Evolutionary conservation across 2,797 vertebrate genomes (phyloP).

Genomic region (Malacoraja senta): DNA sequence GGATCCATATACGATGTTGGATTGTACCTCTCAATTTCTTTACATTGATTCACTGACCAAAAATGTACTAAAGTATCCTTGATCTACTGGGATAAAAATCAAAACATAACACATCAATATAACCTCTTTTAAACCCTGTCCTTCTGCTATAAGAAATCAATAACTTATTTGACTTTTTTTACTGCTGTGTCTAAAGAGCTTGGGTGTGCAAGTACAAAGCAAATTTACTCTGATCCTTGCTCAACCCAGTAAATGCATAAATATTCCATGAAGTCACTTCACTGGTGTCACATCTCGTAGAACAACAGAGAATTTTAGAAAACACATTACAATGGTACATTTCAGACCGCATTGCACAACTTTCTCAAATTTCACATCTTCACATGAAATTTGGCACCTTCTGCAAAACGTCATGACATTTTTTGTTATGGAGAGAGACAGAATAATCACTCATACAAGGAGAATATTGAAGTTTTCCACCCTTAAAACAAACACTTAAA

Average conservation of each 20-base stretch:
- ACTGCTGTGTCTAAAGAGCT: background rate
- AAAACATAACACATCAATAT: background rate
- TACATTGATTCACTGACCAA: background rate
- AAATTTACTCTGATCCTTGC: background rate
- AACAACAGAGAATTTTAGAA: background rate
- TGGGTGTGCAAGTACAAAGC: background rate
- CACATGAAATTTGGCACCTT: background rate
- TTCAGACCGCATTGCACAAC: background rate
- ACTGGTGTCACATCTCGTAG: constrained; percentile 18
- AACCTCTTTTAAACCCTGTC: background rate
- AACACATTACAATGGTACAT: background rate
- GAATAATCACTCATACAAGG: background rate
- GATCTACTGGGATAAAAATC: background rate
- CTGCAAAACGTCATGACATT: background rate
- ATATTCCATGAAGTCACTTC: constrained; percentile 15
- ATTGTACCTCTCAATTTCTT: background rate
- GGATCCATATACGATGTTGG: background rate
- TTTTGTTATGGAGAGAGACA: background rate
- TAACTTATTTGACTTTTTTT: constrained; percentile 15
- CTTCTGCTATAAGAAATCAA: constrained; percentile 25
- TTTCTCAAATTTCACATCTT: background rate
- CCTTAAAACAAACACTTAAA: background rate
- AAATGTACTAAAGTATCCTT: background rate
- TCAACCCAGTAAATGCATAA: constrained; percentile 6
- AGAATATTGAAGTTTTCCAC: background rate